Percentiles rank a stretch among this genome's conserved stretches.
Conservation (phyloP, 2,888 invertebrate genomes). For the Terebella lapidaria region DNA sequence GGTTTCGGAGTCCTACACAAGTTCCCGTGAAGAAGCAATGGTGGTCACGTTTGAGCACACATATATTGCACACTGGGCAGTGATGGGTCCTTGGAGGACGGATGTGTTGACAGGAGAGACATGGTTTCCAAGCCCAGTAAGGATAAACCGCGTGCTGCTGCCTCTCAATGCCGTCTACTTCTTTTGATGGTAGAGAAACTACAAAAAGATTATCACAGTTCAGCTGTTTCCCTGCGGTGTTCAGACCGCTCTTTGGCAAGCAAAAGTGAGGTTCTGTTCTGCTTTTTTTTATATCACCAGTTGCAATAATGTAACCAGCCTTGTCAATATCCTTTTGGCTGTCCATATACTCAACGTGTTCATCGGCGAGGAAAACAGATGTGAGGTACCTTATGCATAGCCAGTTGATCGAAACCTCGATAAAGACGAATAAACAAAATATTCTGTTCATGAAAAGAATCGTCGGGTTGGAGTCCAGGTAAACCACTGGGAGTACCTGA, state of each 20-base stretch:
- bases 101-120: conserved; percentile 33
- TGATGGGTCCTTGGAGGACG: conserved; percentile 47
- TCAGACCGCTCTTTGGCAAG: background rate
- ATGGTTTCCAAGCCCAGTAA: conserved; percentile 48
- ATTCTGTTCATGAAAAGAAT: conserved; percentile 16
- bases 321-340: conserved; percentile 13
- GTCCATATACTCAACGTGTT: conserved; percentile 23
- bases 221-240: background rate
- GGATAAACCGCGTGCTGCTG: conserved; percentile 30
- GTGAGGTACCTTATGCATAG: conserved; percentile 34
- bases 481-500: conserved; percentile 32
- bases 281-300: conserved; percentile 14
- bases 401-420: conserved; percentile 38
- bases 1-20: conserved; percentile 45
- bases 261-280: background rate
- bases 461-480: conserved; percentile 22
- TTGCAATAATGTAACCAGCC: conserved; percentile 25
- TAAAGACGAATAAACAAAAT: conserved; percentile 30
- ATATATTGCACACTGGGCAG: conserved; percentile 40
- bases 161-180: background rate
- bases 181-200: conserved; percentile 4
- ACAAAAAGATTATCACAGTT: conserved; percentile 13
- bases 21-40: conserved; percentile 46
- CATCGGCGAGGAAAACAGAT: conserved; percentile 28
- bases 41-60: conserved; percentile 47